A percentile compares a stretch with the other conserved stretches of the same genome.
Conservation (phyloP, 2,888 invertebrate species). For the Pasiphila rectangulata region DNA sequence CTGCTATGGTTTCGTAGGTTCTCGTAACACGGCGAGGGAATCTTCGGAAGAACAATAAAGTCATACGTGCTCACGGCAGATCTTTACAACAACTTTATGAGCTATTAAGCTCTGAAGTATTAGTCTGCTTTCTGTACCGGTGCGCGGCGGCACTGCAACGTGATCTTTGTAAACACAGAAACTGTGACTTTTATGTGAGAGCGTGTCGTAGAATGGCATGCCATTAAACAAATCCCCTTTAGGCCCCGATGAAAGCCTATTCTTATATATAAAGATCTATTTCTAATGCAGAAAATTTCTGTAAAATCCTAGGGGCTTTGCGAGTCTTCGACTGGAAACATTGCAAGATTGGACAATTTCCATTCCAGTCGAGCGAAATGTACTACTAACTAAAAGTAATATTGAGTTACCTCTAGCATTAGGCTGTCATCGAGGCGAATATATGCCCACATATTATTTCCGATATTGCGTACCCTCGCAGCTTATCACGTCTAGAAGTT, state of each 20-base stretch:
- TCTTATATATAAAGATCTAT: slow-evolving; percentile 2
- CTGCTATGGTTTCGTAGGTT: slow-evolving; percentile 18
- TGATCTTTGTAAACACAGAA: slow-evolving; percentile 28
- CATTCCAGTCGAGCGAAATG: slow-evolving; percentile 16
- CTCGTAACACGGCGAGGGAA: slow-evolving; percentile 23
- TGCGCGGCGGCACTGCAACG: slow-evolving; percentile 27
- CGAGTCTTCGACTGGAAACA: not conserved
- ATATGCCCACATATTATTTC: slow-evolving; percentile 49
- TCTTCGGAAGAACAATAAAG: slow-evolving; percentile 29
- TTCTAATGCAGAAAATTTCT: slow-evolving; percentile 1
- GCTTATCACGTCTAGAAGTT: slow-evolving; percentile 55
- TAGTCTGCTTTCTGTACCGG: slow-evolving; percentile 29
- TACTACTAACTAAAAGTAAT: slow-evolving; percentile 47
- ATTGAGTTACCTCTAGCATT: slow-evolving; percentile 48
- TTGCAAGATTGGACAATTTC: slow-evolving; percentile 7
- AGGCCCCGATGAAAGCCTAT: not conserved
- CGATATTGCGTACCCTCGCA: slow-evolving; percentile 53
- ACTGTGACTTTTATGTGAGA: slow-evolving; percentile 14
- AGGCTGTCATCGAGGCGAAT: slow-evolving; percentile 51
- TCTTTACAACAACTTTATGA: slow-evolving; percentile 37
- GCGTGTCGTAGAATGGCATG: slow-evolving; percentile 3
- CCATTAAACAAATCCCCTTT: slow-evolving; percentile 5
- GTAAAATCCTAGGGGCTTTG: slow-evolving; percentile 5
- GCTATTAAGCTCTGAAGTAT: slow-evolving; percentile 31
- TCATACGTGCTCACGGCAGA: slow-evolving; percentile 31